Conservation (phyloP, 2,888 invertebrate genomes). For the Acrocyrtus sp. region DNA sequence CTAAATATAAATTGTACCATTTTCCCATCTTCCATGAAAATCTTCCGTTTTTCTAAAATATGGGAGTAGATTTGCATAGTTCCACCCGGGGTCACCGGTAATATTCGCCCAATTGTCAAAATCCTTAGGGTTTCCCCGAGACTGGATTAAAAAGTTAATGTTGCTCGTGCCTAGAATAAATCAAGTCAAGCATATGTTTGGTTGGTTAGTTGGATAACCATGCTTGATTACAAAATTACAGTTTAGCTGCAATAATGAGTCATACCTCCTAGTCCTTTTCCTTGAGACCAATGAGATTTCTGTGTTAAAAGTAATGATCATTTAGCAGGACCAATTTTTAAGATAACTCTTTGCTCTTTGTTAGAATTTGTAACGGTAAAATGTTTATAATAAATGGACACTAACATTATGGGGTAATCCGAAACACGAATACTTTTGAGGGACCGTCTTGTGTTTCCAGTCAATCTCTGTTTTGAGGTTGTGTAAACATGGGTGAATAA, state of each 20-base stretch:
- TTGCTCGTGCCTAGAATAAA: not conserved
- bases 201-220: not conserved
- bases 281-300: too few species aligned
- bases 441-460: constrained; percentile 53
- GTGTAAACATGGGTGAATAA: not conserved
- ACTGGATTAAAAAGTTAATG: not conserved
- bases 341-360: too few species aligned
- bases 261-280: constrained; percentile 43
- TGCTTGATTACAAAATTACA: not conserved
- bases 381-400: too few species aligned
- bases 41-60: constrained; percentile 23
- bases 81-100: constrained; percentile 16
- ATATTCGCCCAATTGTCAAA: constrained; percentile 52
- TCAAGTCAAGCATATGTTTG: too few species aligned
- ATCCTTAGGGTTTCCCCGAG: constrained; percentile 16
- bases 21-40: constrained; percentile 26
- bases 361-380: too few species aligned
- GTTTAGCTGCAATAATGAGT: not conserved
- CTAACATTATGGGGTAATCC: constrained; percentile 49
- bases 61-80: constrained; percentile 20
- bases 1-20: constrained; percentile 1
- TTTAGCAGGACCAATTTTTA: too few species aligned
- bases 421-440: constrained; percentile 52
- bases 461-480: constrained; percentile 46
- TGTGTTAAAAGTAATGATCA: too few species aligned